Percentiles rank a stretch among this genome's conserved stretches.
phyloP scores from a whole-genome alignment of 2,888 invertebrate genomes.

The Hybos culiciformis region DNA sequence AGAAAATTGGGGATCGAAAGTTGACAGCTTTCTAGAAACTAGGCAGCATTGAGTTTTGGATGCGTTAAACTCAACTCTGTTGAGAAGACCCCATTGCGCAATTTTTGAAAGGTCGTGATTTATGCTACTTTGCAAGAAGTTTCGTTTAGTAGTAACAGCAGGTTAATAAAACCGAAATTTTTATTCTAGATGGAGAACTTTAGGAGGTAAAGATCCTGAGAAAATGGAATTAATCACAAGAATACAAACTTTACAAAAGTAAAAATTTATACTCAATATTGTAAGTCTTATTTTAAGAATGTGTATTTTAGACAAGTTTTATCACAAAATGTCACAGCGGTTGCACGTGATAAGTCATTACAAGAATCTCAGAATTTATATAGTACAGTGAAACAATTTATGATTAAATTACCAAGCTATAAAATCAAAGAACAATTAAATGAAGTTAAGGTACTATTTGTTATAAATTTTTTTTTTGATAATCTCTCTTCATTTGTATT shows the following conservation, averaged over 20 bases:
- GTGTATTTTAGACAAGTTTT: slow-evolving; percentile 25
- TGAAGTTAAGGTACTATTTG: slow-evolving; percentile 24
- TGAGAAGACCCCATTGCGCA: no score
- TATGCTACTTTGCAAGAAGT: no score
- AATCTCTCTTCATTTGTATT: no score
- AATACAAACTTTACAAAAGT: slow-evolving; percentile 71
- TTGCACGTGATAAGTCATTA: slow-evolving; percentile 28
- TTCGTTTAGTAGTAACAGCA: no score
- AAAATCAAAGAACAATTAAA: slow-evolving; percentile 30
- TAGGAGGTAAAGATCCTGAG: slow-evolving; percentile 80
- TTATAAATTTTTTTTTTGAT: background rate
- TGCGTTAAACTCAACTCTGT: no score
- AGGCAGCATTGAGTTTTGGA: no score
- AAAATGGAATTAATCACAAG: slow-evolving; percentile 69
- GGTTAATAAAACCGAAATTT: no score
- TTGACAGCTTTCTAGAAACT: no score
- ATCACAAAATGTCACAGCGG: slow-evolving; percentile 24
- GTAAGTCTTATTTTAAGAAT: background rate
- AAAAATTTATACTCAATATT: slow-evolving; percentile 16
- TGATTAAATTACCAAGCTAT: slow-evolving; percentile 31
- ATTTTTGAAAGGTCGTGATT: no score
- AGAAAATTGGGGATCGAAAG: no score
- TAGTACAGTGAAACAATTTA: slow-evolving; percentile 29
- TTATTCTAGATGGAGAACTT: slow-evolving; percentile 66
- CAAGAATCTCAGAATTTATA: slow-evolving; percentile 30